phyloP scores from a whole-genome alignment of 2,888 invertebrate genomes.

The Polyommatus iphigenia region DNA sequence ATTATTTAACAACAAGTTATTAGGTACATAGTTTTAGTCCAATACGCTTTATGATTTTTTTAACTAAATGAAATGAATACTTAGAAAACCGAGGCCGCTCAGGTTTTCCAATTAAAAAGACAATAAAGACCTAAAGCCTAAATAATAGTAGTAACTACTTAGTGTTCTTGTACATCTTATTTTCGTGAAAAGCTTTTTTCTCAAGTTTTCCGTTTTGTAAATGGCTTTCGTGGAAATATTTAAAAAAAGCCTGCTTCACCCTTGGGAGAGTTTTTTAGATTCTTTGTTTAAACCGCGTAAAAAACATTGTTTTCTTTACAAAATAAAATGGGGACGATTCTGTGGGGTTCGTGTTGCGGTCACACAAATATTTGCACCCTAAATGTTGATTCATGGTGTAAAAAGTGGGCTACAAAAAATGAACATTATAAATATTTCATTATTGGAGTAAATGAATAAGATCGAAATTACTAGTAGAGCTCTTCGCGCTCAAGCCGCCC shows the following conservation, averaged over 20 bases:
- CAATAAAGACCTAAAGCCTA: neutral
- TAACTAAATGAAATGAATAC: too few species aligned
- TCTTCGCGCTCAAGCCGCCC: too few species aligned
- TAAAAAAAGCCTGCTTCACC: neutral
- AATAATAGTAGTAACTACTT: neutral
- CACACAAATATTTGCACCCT: neutral
- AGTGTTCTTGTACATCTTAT: neutral
- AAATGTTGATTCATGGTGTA: slow-evolving; percentile 16
- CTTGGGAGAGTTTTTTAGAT: neutral
- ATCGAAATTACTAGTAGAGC: too few species aligned
- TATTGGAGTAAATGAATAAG: neutral
- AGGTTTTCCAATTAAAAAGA: neutral
- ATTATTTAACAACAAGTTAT: too few species aligned
- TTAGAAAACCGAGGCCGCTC: too few species aligned
- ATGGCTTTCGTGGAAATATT: neutral
- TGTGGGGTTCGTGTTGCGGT: neutral
- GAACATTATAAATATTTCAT: neutral
- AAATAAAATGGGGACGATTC: slow-evolving; percentile 13
- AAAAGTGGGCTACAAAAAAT: neutral
- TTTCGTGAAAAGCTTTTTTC: neutral
- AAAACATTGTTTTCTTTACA: slow-evolving; percentile 8
- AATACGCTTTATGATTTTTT: too few species aligned
- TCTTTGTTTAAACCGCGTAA: neutral
- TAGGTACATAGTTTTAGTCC: too few species aligned
- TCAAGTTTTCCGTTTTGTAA: slow-evolving; percentile 10